phyloP scores from a whole-genome alignment of 2,888 invertebrate genomes.

The Latrodectus hesperus region DNA sequence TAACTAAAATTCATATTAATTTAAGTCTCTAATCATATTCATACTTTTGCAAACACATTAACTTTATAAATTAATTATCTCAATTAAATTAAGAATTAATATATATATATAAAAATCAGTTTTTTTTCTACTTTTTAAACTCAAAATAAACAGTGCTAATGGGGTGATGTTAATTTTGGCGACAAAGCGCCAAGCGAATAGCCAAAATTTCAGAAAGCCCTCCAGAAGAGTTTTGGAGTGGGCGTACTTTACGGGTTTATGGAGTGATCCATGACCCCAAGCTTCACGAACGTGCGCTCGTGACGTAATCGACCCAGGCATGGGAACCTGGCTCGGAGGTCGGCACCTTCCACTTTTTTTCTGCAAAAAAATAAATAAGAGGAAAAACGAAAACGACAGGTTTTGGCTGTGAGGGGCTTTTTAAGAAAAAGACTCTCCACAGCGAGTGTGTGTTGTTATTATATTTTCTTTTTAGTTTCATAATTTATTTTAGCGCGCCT shows the following conservation, averaged over 20 bases:
- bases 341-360: slow-evolving; percentile 40
- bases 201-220: background rate
- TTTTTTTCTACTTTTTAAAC: too few species aligned
- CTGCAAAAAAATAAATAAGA: background rate
- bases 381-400: slow-evolving; percentile 49
- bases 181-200: background rate
- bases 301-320: slow-evolving; percentile 67
- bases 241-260: slow-evolving; percentile 69
- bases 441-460: slow-evolving; percentile 16
- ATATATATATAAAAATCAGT: too few species aligned
- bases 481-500: slow-evolving; percentile 40
- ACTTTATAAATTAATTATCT: too few species aligned
- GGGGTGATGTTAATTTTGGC: background rate
- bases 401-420: slow-evolving; percentile 15
- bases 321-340: slow-evolving; percentile 62
- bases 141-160: too few species aligned
- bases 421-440: slow-evolving; percentile 28
- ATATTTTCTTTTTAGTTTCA: slow-evolving; percentile 37
- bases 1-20: too few species aligned
- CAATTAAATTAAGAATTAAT: too few species aligned
- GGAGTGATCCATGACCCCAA: slow-evolving; percentile 45
- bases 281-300: slow-evolving; percentile 53
- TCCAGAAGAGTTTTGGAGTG: slow-evolving; percentile 7
- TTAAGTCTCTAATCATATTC: too few species aligned
- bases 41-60: too few species aligned